Percentiles rank a stretch among this genome's conserved stretches.
Conservation (phyloP, 2,113 vertebrate species). For the Puntigrus tetrazona region DNA sequence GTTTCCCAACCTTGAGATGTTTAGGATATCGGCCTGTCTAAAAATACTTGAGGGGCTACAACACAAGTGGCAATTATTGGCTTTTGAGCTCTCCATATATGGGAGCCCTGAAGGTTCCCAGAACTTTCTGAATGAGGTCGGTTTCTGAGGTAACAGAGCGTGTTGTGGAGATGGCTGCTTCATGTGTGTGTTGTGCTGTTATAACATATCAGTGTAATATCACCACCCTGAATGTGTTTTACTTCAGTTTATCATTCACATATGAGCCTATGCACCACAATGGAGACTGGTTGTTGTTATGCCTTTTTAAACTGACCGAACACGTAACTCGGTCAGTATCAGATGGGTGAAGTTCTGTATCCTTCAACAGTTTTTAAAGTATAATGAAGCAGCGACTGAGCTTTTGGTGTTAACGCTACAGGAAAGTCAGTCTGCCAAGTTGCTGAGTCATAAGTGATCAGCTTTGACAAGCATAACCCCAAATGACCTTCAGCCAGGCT, state of each 20-base stretch:
- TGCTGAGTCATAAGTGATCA: conserved; percentile 45
- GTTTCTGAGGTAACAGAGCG: conserved; percentile 67
- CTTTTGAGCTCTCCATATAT: conserved; percentile 66
- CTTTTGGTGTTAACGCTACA: background rate
- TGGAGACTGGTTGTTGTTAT: background rate
- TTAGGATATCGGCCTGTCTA: conserved; percentile 70
- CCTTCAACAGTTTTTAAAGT: conserved; percentile 36
- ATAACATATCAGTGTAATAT: background rate
- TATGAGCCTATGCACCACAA: background rate
- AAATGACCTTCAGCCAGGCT: conserved; percentile 1
- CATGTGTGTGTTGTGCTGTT: background rate
- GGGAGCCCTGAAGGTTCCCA: conserved; percentile 61
- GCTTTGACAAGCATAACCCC: conserved; percentile 33
- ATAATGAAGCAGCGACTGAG: conserved; percentile 20
- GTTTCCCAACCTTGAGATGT: conserved; percentile 60
- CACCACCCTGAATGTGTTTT: background rate
- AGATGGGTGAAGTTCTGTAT: conserved; percentile 12
- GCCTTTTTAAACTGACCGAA: background rate
- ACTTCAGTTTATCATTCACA: conserved; percentile 13
- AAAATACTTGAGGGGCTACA: conserved; percentile 70
- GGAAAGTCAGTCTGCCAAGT: background rate
- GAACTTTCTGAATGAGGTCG: conserved; percentile 67
- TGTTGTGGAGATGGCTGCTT: conserved; percentile 56
- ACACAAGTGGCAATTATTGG: conserved; percentile 75
- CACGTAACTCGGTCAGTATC: background rate